Conservation (phyloP, 1,140 invertebrate species). For the Panagrolaimus sp. region DNA sequence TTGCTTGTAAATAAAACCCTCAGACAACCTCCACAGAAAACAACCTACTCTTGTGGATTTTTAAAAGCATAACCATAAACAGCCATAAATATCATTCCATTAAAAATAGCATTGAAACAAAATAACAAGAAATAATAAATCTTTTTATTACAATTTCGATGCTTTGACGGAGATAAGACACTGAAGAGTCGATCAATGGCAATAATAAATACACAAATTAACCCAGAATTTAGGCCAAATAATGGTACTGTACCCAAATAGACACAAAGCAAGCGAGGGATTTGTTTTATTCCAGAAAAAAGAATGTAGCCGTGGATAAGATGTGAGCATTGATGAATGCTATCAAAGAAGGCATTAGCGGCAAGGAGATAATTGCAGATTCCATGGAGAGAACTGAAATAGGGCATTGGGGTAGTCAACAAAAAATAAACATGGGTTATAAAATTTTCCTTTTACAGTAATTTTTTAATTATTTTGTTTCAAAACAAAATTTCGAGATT, state of each 20-base stretch:
- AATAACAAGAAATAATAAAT: background rate
- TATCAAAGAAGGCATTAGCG: background rate
- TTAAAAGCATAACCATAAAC: conserved; percentile 2
- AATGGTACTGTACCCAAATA: background rate
- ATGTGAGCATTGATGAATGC: background rate
- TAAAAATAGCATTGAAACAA: background rate
- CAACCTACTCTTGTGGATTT: background rate
- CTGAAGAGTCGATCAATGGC: background rate
- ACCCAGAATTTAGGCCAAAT: background rate
- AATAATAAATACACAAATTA: background rate
- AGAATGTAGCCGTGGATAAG: background rate
- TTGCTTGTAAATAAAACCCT: background rate
- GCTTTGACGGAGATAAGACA: background rate
- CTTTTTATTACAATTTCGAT: background rate
- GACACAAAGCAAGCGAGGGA: background rate
- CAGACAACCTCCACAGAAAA: background rate
- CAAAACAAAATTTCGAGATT: too few relatives aligned
- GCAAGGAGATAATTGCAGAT: background rate
- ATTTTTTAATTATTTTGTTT: too few relatives aligned
- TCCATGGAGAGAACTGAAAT: background rate
- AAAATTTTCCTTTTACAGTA: too few relatives aligned
- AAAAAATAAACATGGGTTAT: too few relatives aligned
- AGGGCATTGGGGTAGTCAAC: too few relatives aligned
- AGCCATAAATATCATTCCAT: background rate
- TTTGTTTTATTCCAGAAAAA: background rate